phyloP scores from a whole-genome alignment of 2,888 invertebrate genomes.

The Lochmaea crataegi region DNA sequence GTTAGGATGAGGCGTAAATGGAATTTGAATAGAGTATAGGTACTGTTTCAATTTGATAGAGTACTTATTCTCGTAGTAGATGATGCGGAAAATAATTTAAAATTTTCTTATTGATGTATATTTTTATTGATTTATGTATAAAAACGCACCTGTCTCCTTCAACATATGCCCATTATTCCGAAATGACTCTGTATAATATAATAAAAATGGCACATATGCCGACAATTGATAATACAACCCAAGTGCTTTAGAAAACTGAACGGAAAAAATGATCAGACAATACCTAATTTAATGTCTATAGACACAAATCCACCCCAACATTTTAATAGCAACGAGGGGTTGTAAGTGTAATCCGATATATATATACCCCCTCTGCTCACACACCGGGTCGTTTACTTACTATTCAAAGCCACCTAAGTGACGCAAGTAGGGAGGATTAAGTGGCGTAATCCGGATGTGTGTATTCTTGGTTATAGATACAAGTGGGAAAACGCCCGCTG shows the following conservation, averaged over 20 bases:
- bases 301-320: slow-evolving; percentile 13
- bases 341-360: slow-evolving; percentile 19
- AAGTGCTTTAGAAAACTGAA: neutral
- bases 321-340: slow-evolving; percentile 5
- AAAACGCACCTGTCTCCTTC: no score
- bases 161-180: neutral
- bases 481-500: neutral
- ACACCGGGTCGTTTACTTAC: neutral
- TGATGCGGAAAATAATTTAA: no score
- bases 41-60: no score
- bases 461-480: slow-evolving; percentile 4
- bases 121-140: no score
- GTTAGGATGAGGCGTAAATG: no score
- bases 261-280: slow-evolving; percentile 15
- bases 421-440: slow-evolving; percentile 17
- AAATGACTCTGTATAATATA: neutral
- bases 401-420: slow-evolving; percentile 21
- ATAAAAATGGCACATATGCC: neutral
- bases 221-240: neutral
- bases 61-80: no score
- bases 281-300: slow-evolving; percentile 18
- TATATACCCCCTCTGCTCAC: neutral
- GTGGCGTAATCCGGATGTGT: slow-evolving; percentile 24
- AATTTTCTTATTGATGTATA: no score
- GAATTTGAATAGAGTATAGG: no score